Evolutionary conservation across 2,797 vertebrate genomes (phyloP), one percentile per base, ranked within the genome.

Genomic region (Nannoperca obscura): DNA sequence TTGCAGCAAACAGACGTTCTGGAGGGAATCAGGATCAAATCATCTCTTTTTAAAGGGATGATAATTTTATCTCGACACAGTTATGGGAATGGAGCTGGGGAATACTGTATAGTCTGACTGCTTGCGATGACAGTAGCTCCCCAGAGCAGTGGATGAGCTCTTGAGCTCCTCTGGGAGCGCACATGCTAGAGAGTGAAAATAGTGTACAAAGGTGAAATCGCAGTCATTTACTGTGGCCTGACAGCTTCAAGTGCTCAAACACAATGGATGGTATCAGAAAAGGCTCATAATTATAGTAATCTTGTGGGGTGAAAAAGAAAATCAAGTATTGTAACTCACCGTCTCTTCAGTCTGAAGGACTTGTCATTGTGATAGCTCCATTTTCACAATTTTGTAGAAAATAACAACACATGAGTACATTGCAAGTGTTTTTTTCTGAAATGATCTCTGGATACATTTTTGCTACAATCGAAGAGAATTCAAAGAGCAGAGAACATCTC

Each of bases 321-420:
- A 81, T 30, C 11, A 63, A 75, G 74, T 30, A 40, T 40, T 53
- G 7, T 30, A 76, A 91, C 92, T 94, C 87, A 94, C 93, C 87
- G 46, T 74, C 64, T 88, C 76, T 60, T 92, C 79, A 85, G 62
- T 68, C 60, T 27, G 30, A 75, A 58, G 42, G 67, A 59, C 49
- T 89, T 14, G 50, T 89, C 79, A 83, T 77, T 30, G 34, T 57
- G 32, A 49, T 59, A 2, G 22, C 61, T 86, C 82, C 81, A 74
- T 83, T 80, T 73, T 24, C 54, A 61, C 46, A 66, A 20, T 66
- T 46, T 49, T 40, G 34, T 46, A 3, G 12, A 27, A 30, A 44
- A 64, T 53, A 55, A 69, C 44, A 53, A 5, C 4, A 50, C 14
- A 61, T 15, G 1, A 30, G 15, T n/a, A 0, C 12, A 20, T 67